These are phyloP conservation scores for Pissodes strobi DNA, from an alignment of 1,140 invertebrate genomes.

Conservation along the genomic window DNA sequence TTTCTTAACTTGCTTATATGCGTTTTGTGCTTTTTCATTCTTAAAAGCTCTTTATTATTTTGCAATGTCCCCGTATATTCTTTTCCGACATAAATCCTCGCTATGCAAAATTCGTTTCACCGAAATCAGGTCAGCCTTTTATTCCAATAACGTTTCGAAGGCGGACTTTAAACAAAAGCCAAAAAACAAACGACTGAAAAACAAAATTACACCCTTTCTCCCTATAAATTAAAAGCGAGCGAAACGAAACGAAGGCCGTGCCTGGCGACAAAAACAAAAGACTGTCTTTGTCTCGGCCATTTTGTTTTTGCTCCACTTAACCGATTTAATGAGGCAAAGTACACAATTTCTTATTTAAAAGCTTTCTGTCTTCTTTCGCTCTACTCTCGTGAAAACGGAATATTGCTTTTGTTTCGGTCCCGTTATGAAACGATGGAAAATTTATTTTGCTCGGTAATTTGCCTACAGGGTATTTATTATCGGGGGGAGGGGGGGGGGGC, in stretches of 20 bases:
- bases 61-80: too few relatives aligned
- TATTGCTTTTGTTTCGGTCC: not conserved
- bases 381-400: not conserved
- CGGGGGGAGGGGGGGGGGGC: too few relatives aligned
- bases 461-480: too few relatives aligned
- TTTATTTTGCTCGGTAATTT: not conserved
- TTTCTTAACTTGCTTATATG: too few relatives aligned
- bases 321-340: slow-evolving; percentile 42
- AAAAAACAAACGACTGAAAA: slow-evolving; percentile 26
- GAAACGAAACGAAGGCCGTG: slow-evolving; percentile 28
- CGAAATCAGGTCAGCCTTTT: slow-evolving; percentile 11
- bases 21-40: too few relatives aligned
- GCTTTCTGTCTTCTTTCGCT: not conserved
- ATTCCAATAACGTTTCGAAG: not conserved
- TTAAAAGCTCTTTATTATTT: too few relatives aligned
- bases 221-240: slow-evolving; percentile 19
- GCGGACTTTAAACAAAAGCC: slow-evolving; percentile 4
- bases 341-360: slow-evolving; percentile 28
- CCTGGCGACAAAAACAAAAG: slow-evolving; percentile 50
- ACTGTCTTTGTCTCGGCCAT: slow-evolving; percentile 50
- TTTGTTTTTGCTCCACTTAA: slow-evolving; percentile 47
- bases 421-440: not conserved
- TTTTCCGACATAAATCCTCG: not conserved
- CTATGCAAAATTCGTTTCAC: not conserved
- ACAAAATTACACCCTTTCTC: slow-evolving; percentile 29